A percentile compares a stretch with the other conserved stretches of the same genome.
phyloP scores from a whole-genome alignment of 2,797 vertebrate genomes.

The Sebastes taczanowskii region DNA sequence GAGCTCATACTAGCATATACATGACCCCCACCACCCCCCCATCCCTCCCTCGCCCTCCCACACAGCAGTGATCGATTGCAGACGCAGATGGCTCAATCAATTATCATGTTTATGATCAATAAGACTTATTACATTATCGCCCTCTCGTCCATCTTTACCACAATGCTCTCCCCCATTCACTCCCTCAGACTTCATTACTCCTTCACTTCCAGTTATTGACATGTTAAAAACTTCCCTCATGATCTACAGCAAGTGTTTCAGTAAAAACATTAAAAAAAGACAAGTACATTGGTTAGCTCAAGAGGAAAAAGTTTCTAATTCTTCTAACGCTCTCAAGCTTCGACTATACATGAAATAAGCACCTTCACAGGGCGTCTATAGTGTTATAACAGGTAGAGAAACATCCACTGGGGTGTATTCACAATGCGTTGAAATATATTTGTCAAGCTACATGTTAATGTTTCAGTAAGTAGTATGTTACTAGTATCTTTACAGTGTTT shows the following conservation, averaged over 20 bases:
- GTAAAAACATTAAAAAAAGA: slow-evolving; percentile 77
- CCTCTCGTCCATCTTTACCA: slow-evolving; percentile 27
- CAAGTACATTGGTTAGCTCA: slow-evolving; percentile 65
- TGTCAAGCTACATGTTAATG: slow-evolving; percentile 39
- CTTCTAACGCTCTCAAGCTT: slow-evolving; percentile 61
- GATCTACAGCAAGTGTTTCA: slow-evolving; percentile 60
- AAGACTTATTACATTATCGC: slow-evolving; percentile 45
- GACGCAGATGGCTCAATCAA: slow-evolving; percentile 27
- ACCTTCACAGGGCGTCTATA: slow-evolving; percentile 59
- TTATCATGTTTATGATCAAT: slow-evolving; percentile 46
- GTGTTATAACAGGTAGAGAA: slow-evolving; percentile 66
- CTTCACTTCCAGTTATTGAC: slow-evolving; percentile 50
- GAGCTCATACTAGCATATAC: slow-evolving; percentile 61
- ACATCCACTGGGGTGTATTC: slow-evolving; percentile 63
- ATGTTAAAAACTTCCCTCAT: slow-evolving; percentile 58
- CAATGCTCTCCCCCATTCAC: neutral
- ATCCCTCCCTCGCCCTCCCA: neutral
- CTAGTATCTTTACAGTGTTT: slow-evolving; percentile 59
- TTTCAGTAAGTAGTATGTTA: slow-evolving; percentile 53
- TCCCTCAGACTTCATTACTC: neutral
- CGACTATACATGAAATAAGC: slow-evolving; percentile 65
- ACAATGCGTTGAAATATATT: slow-evolving; percentile 45
- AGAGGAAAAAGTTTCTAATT: slow-evolving; percentile 65
- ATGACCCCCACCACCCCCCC: neutral
- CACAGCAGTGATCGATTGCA: slow-evolving; percentile 53